A percentile compares a stretch with the other conserved stretches of the same genome.
Evolutionary conservation across 2,113 vertebrate species (phyloP).

Genomic region (Cyphomyrus discorhynchus): DNA sequence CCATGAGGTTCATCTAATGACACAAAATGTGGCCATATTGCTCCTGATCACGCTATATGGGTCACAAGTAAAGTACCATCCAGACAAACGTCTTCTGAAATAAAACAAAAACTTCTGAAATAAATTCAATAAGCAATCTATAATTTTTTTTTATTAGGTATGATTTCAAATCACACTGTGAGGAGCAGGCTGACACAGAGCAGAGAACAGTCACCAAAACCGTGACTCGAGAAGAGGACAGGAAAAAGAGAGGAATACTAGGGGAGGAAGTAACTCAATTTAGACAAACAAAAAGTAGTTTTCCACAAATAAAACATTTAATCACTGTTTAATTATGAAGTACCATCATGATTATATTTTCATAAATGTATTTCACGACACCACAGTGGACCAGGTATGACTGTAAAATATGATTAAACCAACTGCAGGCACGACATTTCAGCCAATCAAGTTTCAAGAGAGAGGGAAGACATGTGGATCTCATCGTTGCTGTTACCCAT

Average conservation of each 20-base stretch:
- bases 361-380: constrained; percentile 18
- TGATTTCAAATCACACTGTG: not conserved
- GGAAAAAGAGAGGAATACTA: not conserved
- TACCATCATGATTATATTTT: not conserved
- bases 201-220: not conserved
- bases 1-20: not conserved
- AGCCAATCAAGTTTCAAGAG: not conserved
- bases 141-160: not conserved
- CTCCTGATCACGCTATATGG: not conserved
- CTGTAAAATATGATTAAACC: not conserved
- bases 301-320: not conserved
- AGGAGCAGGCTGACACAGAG: not conserved
- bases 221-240: not conserved
- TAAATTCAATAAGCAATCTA: not conserved
- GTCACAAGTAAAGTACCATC: not conserved
- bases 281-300: not conserved
- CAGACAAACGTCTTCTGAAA: not conserved
- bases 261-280: not conserved
- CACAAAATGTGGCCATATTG: not conserved
- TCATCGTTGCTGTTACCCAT: not conserved
- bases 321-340: not conserved
- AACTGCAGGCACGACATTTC: not conserved
- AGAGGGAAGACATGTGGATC: not conserved
- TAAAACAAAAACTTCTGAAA: not conserved
- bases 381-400: not conserved